A percentile compares a stretch with the other conserved stretches of the same genome.
These are phyloP conservation scores for Alcis repandata DNA, from an alignment of 2,888 invertebrate genomes.

Conservation along the genomic window DNA sequence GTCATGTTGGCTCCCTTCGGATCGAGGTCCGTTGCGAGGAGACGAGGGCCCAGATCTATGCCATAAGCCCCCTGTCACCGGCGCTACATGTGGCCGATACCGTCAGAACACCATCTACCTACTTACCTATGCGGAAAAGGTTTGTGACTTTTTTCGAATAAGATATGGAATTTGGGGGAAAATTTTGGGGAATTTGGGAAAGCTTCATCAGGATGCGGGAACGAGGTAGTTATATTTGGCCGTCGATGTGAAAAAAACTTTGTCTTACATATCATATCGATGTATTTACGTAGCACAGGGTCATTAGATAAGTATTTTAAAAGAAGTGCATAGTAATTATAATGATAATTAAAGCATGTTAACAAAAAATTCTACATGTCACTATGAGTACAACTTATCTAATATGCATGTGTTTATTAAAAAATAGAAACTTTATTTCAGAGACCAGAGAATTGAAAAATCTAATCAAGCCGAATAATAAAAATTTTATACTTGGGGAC, in stretches of 20 bases:
- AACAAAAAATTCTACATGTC: too few relatives aligned
- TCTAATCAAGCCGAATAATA: constrained; percentile 4
- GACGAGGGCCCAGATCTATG: constrained; percentile 71
- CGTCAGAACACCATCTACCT: constrained; percentile 42
- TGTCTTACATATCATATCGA: too few relatives aligned
- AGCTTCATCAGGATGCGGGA: too few relatives aligned
- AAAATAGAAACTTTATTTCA: background rate
- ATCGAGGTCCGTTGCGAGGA: constrained; percentile 57
- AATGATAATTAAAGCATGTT: too few relatives aligned
- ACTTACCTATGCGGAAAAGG: constrained; percentile 25
- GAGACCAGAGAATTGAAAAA: background rate
- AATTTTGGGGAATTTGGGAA: background rate
- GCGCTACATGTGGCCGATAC: constrained; percentile 59
- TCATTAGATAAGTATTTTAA: too few relatives aligned
- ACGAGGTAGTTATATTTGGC: too few relatives aligned
- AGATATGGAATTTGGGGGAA: background rate
- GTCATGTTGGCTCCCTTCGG: constrained; percentile 61
- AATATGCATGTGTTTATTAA: background rate
- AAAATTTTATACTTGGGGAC: constrained; percentile 9
- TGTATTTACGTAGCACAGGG: too few relatives aligned
- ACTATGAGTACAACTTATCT: background rate
- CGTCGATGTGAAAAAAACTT: too few relatives aligned
- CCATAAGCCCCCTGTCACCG: constrained; percentile 69
- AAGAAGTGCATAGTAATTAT: too few relatives aligned
- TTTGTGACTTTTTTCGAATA: constrained; percentile 10